Percentiles rank a stretch among this genome's conserved stretches.
These are phyloP conservation scores for Jaculus jaculus DNA, from an alignment of 2,113 vertebrate genomes.

Conservation along the genomic window DNA sequence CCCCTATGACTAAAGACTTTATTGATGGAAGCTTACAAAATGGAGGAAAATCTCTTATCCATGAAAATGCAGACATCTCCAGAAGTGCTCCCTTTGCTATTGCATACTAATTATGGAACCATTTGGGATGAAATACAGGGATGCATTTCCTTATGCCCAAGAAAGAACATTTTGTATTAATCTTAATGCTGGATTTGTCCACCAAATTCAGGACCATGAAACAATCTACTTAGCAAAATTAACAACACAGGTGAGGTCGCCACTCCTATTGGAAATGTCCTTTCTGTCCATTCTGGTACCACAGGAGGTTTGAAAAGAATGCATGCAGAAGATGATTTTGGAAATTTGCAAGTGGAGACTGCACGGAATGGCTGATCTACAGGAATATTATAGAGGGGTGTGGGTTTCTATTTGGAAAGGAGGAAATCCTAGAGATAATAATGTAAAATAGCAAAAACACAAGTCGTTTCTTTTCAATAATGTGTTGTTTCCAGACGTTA, in stretches of 20 bases:
- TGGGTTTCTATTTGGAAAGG: constrained; percentile 41
- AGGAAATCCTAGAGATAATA: constrained; percentile 67
- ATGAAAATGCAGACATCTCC: background rate
- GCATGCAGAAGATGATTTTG: too few species aligned
- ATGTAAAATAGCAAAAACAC: constrained; percentile 71
- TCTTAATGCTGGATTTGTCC: too few species aligned
- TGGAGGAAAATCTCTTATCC: constrained; percentile 91
- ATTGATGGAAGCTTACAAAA: constrained; percentile 92
- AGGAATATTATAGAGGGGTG: too few species aligned
- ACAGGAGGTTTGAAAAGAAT: too few species aligned
- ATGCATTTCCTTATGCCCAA: too few species aligned
- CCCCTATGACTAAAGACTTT: constrained; percentile 80
- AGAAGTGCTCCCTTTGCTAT: constrained; percentile 87
- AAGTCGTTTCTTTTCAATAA: constrained; percentile 78
- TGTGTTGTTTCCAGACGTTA: constrained; percentile 84
- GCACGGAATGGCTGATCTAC: too few species aligned
- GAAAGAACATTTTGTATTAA: too few species aligned
- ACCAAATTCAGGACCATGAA: constrained; percentile 85
- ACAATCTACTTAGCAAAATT: constrained; percentile 97
- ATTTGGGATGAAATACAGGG: too few species aligned
- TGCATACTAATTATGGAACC: constrained; percentile 83
- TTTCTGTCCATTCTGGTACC: too few species aligned
- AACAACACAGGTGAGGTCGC: constrained; percentile 98
- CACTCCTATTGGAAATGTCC: constrained; percentile 88
- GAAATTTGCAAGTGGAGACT: too few species aligned